Conservation (phyloP, 2,888 invertebrate species). For the Timandra comae region DNA sequence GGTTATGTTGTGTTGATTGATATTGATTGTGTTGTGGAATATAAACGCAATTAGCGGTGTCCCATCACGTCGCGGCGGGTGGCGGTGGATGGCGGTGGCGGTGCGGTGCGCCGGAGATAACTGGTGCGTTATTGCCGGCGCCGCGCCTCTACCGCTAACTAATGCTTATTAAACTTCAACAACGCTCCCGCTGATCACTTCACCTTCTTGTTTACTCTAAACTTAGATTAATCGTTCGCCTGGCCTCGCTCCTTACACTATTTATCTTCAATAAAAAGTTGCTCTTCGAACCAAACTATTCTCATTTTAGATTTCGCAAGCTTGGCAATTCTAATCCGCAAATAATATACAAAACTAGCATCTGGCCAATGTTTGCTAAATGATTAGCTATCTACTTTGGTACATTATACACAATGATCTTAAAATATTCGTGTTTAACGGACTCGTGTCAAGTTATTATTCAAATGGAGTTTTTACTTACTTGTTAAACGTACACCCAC, state of each 20-base stretch:
- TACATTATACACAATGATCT: too few species aligned
- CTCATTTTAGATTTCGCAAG: conserved; percentile 18
- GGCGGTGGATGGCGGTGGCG: conserved; percentile 8
- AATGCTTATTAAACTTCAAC: conserved; percentile 76
- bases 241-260: conserved; percentile 45
- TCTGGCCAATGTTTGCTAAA: not conserved
- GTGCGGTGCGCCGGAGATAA: conserved; percentile 63
- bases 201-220: conserved; percentile 73
- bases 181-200: conserved; percentile 73
- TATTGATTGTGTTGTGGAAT: too few species aligned
- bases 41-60: conserved; percentile 7
- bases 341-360: conserved; percentile 2
- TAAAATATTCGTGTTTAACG: too few species aligned
- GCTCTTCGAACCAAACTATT: conserved; percentile 6
- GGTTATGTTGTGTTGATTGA: conserved; percentile 21
- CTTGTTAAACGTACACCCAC: too few species aligned
- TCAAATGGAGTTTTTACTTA: too few species aligned
- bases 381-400: not conserved
- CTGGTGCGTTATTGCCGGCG: conserved; percentile 63
- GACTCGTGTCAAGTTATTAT: too few species aligned
- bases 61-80: conserved; percentile 6
- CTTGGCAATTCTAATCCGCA: conserved; percentile 15
- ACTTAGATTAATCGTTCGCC: conserved; percentile 72
- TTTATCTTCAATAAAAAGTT: conserved; percentile 49
- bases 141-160: conserved; percentile 60